phyloP scores from a whole-genome alignment of 2,113 vertebrate species.

The Odocoileus virginianus region DNA sequence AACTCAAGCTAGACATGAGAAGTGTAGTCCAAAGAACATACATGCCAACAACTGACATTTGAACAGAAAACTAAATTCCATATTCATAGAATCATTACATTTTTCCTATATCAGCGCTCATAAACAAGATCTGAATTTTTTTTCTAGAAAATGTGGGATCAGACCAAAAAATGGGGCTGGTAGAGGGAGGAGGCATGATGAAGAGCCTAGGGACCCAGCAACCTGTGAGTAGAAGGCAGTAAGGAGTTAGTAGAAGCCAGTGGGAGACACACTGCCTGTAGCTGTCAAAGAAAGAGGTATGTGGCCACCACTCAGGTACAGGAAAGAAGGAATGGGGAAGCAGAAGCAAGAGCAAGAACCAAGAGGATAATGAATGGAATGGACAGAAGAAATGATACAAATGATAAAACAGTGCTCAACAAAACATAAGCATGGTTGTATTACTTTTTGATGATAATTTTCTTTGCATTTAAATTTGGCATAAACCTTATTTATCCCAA shows the following conservation, averaged over 20 bases:
- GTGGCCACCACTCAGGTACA: accelerated
- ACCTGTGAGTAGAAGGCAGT: not conserved
- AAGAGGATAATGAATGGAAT: accelerated
- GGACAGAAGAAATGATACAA: not conserved
- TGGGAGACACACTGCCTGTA: accelerated
- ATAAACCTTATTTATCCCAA: not conserved
- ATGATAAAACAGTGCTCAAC: not conserved
- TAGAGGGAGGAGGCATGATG: not conserved
- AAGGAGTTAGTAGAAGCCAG: not conserved
- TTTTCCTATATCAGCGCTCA: not conserved
- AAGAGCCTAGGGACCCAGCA: not conserved
- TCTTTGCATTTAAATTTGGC: not conserved
- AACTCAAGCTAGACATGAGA: not conserved
- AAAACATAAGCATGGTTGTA: not conserved
- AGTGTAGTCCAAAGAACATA: not conserved
- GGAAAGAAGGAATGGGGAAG: not conserved
- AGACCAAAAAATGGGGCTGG: not conserved
- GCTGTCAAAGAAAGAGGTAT: not conserved
- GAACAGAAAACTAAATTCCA: not conserved
- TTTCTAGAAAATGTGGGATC: not conserved
- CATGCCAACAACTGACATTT: not conserved
- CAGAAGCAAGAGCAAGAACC: not conserved
- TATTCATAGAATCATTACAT: not conserved
- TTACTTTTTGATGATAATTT: not conserved
- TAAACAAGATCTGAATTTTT: not conserved